phyloP scores from a whole-genome alignment of 2,113 vertebrate genomes.

The Scophthalmus maximus region DNA sequence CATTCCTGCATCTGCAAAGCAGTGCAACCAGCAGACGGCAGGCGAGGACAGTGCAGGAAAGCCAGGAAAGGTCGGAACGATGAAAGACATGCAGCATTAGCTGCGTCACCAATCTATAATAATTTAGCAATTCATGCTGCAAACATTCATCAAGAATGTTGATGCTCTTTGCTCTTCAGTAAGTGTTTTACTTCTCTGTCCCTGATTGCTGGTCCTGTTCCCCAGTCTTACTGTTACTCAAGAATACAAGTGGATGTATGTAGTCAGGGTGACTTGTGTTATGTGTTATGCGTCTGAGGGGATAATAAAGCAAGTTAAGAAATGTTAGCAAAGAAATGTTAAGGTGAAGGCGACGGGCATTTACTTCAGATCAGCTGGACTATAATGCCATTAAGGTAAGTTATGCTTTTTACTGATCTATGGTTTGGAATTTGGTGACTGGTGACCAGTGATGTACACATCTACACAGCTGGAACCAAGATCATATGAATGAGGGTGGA shows the following conservation, averaged over 20 bases:
- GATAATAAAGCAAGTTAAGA: neutral
- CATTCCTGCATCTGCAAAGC: conserved; percentile 48
- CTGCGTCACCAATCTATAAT: conserved; percentile 11
- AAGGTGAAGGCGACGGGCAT: conserved; percentile 15
- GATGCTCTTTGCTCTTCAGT: neutral
- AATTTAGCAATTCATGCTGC: neutral
- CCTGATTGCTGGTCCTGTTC: conserved; percentile 29
- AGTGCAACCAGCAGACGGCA: conserved; percentile 1
- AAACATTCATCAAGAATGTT: neutral
- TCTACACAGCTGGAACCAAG: no score
- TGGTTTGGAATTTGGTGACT: no score
- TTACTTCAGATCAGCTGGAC: neutral
- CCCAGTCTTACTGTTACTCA: neutral
- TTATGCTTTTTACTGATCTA: no score
- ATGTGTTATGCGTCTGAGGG: no score
- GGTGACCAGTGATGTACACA: no score
- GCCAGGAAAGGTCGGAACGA: conserved; percentile 6
- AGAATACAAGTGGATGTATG: neutral
- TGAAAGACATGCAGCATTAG: neutral
- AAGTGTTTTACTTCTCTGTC: conserved; percentile 19
- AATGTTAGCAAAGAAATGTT: neutral
- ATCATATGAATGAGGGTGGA: no score
- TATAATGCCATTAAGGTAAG: neutral
- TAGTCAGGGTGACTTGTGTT: neutral
- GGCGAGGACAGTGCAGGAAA: conserved; percentile 10